These are phyloP conservation scores for Tachycineta bicolor DNA, from an alignment of 2,113 vertebrate species.

Conservation along the genomic window DNA sequence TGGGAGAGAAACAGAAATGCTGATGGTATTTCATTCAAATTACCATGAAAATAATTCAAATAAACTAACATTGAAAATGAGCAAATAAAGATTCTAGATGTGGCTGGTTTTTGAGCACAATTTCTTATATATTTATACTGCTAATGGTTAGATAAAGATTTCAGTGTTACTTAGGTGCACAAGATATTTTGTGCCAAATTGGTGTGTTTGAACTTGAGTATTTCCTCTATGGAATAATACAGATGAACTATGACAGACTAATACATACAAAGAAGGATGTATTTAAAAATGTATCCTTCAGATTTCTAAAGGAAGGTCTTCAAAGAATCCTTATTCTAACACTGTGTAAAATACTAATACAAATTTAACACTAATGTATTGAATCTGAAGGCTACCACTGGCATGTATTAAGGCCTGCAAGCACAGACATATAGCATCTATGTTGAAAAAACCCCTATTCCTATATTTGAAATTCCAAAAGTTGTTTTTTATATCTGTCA, in stretches of 20 bases:
- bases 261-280: not conserved
- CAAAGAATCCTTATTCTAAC: not conserved
- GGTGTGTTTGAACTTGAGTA: not conserved
- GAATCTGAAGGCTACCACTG: not conserved
- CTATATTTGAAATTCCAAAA: not conserved
- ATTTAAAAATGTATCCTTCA: not conserved
- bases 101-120: fast-evolving
- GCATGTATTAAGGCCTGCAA: not conserved
- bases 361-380: not conserved
- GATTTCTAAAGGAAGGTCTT: not conserved
- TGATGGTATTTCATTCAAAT: not conserved
- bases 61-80: not conserved
- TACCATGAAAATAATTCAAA: not conserved
- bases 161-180: not conserved
- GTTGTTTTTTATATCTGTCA: fast-evolving
- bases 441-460: not conserved
- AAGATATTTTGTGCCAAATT: not conserved
- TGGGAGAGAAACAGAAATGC: not conserved
- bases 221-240: not conserved
- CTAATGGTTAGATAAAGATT: not conserved
- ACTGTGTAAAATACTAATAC: not conserved
- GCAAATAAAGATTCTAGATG: not conserved
- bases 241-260: not conserved
- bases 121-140: not conserved
- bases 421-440: fast-evolving